Evolutionary conservation across 2,888 invertebrate species (phyloP).

Genomic region (Hydrotaea cyrtoneurina): DNA sequence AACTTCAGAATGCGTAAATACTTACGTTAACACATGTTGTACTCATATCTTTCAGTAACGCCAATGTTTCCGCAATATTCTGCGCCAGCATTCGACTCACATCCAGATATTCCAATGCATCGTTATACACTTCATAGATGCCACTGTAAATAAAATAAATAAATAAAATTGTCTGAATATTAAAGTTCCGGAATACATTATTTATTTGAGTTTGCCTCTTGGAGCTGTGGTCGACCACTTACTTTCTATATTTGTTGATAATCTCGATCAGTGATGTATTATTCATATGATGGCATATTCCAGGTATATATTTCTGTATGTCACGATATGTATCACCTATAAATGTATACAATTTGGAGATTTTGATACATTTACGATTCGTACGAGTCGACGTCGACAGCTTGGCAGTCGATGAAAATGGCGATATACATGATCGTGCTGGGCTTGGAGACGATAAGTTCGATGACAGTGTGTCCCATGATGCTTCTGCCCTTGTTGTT

Average conservation of each 20-base stretch:
- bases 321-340: conserved; percentile 53
- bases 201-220: too few relatives aligned
- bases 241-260: conserved; percentile 62
- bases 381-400: background rate
- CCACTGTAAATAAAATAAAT: conserved; percentile 41
- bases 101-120: conserved; percentile 44
- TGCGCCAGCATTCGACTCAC: conserved; percentile 40
- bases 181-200: background rate
- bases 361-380: conserved; percentile 15
- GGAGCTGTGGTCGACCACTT: background rate
- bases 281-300: conserved; percentile 18
- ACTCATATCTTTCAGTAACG: conserved; percentile 53
- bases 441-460: background rate
- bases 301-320: conserved; percentile 34
- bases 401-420: background rate
- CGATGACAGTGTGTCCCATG: too few relatives aligned
- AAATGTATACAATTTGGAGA: conserved; percentile 46
- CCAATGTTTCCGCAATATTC: conserved; percentile 54
- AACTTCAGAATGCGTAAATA: too few relatives aligned
- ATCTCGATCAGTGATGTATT: conserved; percentile 40
- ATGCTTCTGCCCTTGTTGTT: background rate
- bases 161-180: background rate
- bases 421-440: conserved; percentile 8
- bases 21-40: conserved; percentile 56
- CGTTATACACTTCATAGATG: conserved; percentile 43